phyloP scores from a whole-genome alignment of 2,113 vertebrate genomes.

The Brienomyrus brachyistius region DNA sequence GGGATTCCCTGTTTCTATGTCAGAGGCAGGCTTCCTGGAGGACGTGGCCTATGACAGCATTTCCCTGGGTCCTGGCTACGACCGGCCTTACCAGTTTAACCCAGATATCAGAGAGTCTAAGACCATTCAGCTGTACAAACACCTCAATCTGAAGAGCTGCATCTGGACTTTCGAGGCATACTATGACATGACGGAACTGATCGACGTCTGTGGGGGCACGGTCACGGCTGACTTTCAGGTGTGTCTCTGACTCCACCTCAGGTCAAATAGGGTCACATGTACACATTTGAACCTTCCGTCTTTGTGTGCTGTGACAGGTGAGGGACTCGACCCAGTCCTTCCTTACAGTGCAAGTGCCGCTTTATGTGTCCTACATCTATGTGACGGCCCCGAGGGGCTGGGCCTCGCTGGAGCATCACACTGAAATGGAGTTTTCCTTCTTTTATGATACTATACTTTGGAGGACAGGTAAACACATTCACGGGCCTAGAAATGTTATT shows the following conservation, averaged over 20 bases:
- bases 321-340: constrained; percentile 96
- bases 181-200: constrained; percentile 95
- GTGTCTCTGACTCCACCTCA: neutral
- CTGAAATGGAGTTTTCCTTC: constrained; percentile 98
- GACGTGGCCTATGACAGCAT: constrained; percentile 70
- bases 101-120: constrained; percentile 71
- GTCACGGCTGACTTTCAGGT: constrained; percentile 98
- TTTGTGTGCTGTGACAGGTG: constrained; percentile 61
- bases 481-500: neutral
- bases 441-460: constrained; percentile 97
- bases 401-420: constrained; percentile 97
- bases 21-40: constrained; percentile 88
- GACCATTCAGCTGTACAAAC: constrained; percentile 87
- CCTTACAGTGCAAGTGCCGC: constrained; percentile 88
- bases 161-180: constrained; percentile 96
- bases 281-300: neutral
- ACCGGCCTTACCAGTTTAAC: constrained; percentile 91
- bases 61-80: constrained; percentile 78
- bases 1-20: neutral
- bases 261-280: neutral
- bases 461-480: constrained; percentile 76
- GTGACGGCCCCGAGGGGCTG: constrained; percentile 91
- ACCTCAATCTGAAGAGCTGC: constrained; percentile 96
- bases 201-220: constrained; percentile 89
- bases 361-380: constrained; percentile 94